Conservation (phyloP, 2,888 invertebrate species). For the Phymatocera aterrima region DNA sequence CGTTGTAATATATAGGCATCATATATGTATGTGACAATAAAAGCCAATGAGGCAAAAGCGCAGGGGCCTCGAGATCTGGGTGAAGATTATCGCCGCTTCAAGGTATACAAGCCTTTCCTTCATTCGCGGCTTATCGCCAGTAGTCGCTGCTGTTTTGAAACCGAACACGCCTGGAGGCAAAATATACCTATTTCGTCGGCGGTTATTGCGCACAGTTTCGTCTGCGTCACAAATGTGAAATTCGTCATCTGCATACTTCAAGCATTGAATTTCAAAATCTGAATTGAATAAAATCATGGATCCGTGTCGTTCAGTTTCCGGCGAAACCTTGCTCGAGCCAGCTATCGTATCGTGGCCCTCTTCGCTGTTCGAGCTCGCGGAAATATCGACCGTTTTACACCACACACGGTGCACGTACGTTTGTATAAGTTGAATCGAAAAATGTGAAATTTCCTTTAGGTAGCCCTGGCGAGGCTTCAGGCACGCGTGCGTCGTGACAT, state of each 20-base stretch:
- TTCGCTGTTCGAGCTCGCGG: neutral
- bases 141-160: constrained; percentile 2
- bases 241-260: neutral
- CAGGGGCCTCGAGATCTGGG: constrained; percentile 46
- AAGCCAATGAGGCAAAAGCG: neutral
- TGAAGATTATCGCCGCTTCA: constrained; percentile 42
- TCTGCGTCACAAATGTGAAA: neutral
- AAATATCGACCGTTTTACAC: constrained; percentile 23
- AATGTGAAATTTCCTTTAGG: neutral
- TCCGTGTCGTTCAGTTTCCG: constrained; percentile 4
- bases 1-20: neutral
- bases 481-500: neutral
- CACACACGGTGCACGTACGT: neutral
- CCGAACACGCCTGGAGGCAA: neutral
- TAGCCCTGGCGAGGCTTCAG: neutral
- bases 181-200: neutral
- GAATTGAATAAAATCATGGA: neutral
- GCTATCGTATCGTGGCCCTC: neutral
- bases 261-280: neutral
- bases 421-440: neutral
- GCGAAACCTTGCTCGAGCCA: neutral
- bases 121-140: constrained; percentile 49
- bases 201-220: neutral
- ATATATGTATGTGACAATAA: neutral
- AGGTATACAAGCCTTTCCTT: constrained; percentile 60